phyloP scores from a whole-genome alignment of 1,140 invertebrate species.

The Homarus americanus region DNA sequence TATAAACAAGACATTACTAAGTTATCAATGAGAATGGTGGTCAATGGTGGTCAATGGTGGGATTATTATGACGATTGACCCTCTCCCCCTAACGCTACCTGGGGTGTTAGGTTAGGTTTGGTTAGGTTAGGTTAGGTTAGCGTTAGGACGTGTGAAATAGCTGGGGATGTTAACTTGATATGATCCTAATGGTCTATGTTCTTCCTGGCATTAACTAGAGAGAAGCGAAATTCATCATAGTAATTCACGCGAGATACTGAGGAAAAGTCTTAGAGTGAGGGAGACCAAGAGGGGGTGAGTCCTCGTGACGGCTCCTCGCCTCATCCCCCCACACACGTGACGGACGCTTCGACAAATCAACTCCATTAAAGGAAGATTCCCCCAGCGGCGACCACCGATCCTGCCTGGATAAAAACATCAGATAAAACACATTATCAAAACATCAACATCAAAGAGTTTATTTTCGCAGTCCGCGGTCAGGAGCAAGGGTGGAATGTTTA shows the following conservation, averaged over 20 bases:
- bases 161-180: too few species aligned
- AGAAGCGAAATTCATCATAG: too few species aligned
- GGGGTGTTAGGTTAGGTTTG: too few species aligned
- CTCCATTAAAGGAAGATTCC: slow-evolving; percentile 17
- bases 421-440: slow-evolving; percentile 38
- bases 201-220: too few species aligned
- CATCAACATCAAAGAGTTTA: slow-evolving; percentile 34
- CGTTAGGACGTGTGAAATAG: too few species aligned
- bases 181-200: too few species aligned
- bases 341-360: not conserved
- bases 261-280: not conserved
- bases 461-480: not conserved
- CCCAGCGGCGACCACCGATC: not conserved
- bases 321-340: not conserved
- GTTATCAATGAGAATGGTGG: too few species aligned
- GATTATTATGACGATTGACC: too few species aligned
- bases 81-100: too few species aligned
- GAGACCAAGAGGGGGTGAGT: not conserved
- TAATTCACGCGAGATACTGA: slow-evolving; percentile 11
- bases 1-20: too few species aligned
- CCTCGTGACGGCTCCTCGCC: not conserved
- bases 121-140: too few species aligned
- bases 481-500: not conserved
- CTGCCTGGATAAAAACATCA: not conserved
- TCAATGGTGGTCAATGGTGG: too few species aligned